Base-by-base conservation (phyloP, 2,797 vertebrate genomes). In the Tadarida brasiliensis region DNA sequence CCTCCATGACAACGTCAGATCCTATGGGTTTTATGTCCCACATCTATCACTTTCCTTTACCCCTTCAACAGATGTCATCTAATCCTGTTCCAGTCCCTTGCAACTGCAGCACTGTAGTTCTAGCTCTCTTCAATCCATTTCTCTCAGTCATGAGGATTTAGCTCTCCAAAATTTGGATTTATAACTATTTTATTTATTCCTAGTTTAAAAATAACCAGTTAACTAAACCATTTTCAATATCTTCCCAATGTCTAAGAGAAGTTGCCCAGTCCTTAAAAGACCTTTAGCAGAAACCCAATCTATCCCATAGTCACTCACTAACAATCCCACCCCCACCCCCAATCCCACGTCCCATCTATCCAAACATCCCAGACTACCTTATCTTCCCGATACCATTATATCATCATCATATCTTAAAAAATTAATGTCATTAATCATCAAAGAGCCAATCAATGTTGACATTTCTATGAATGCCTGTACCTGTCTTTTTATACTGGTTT, bases 181-280 rank as follows among this genome's bases (percentile, higher is more conserved):
- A 63, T 63, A 76, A 77, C 11, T 74, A 59, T 68, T 90, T 87
- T 87, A 82, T 54, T 83, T 87, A 70, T 19, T 28, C 0, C 3
- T 91, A 82, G 24, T 56, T 90, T 70, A 84, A 93, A 95, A 26
- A 8, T 54, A 94, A 39, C 12, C 15, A 54, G 39, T 68, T 81
- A 86, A 70, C 9, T 59, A 85, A 91, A 74, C 3, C 54, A 61
- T 30, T 89, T 71, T 83, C 63, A 93, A 14, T 70, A 78, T 39
- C 11, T 54, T 73, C 14, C 44, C 49, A 65, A 35, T 82, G n/a
- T 49, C 35, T 83, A 78, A 2, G 59, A 63, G 78, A 70, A 67
- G 33, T 56, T 85, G 35, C 44, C 54, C 35, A 44, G 47, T 47
- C 33, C 65, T 92, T 39, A 54, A 47, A 68, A 26, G 19, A 86